A percentile compares a stretch with the other conserved stretches of the same genome.
These are phyloP conservation scores for Porites evermanni DNA, from an alignment of 92 coral and sea anemone genomes.

Conservation along the genomic window DNA sequence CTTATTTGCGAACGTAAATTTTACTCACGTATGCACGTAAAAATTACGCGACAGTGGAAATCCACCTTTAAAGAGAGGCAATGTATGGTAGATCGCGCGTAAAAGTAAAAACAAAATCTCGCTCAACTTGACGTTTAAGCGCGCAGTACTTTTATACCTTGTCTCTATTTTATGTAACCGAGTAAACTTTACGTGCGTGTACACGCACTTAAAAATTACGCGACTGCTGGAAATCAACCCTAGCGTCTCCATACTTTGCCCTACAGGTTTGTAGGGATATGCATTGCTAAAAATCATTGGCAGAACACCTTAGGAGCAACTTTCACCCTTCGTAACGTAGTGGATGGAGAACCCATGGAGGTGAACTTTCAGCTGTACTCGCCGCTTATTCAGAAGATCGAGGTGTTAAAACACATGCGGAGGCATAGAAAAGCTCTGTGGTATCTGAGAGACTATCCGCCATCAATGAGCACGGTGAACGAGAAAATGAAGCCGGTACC, in stretches of 20 bases:
- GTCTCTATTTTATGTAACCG: too few relatives aligned
- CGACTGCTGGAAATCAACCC: too few relatives aligned
- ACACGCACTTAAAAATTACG: too few relatives aligned
- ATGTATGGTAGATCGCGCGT: too few relatives aligned
- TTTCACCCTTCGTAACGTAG: slow-evolving; percentile 93
- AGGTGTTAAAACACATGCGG: slow-evolving; percentile 88
- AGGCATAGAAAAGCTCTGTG: slow-evolving; percentile 81
- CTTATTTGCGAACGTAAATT: too few relatives aligned
- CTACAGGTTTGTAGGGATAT: slow-evolving; percentile 91
- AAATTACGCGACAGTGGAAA: too few relatives aligned
- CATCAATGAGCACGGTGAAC: slow-evolving; percentile 85
- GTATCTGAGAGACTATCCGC: slow-evolving; percentile 96
- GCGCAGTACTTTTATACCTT: too few relatives aligned
- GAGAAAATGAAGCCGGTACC: slow-evolving; percentile 94
- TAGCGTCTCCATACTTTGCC: neutral
- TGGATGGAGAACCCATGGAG: slow-evolving; percentile 96
- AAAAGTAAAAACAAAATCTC: too few relatives aligned
- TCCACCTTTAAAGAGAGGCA: too few relatives aligned
- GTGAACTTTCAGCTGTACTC: slow-evolving; percentile 95
- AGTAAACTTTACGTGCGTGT: too few relatives aligned
- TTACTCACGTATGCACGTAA: too few relatives aligned
- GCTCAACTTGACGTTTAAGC: too few relatives aligned
- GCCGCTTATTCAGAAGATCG: slow-evolving; percentile 90
- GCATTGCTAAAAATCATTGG: slow-evolving; percentile 96
- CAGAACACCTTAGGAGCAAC: slow-evolving; percentile 96